Evolutionary conservation across 1,140 invertebrate genomes (phyloP), one percentile per base, ranked within the genome.

Genomic region (Augochlora pura): DNA sequence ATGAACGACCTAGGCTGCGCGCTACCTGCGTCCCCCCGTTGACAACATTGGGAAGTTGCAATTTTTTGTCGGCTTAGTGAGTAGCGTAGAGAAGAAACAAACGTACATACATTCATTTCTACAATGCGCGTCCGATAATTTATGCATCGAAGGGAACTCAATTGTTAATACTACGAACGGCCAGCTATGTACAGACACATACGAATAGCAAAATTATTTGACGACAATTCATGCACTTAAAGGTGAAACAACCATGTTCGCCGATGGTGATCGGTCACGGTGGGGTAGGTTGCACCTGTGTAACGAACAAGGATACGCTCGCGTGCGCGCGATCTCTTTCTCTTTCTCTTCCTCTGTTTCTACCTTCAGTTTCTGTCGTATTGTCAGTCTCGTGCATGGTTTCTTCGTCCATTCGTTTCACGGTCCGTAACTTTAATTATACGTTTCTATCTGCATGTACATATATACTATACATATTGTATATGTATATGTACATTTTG

Each of bases 251-350:
- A 32, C 49, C 32, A 12, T 68, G 16, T 54, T 54, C 66, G 46
- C 9, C 23, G 60, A 68, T 79, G 71, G 62, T 70, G 64, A 68
- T 63, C 80, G 85, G 88, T 90, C 88, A 90, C 87, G 88, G 88
- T 90, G 88, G 88, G 87, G 88, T 89, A 90, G 85, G 77, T 88
- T 89, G 78, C 89, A 91, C 90, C 90, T 91, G 90, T 90, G 72
- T 27, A 6, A 10, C 57, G 8, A 7, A 21, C 18, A n/a, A 57
- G 18, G 18, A n/a, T 16, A 63, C 27, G 68, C 39, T 8, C 59
- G 67, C 12, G 54, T 2, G 9, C 42, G 9, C 39, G 39, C 7
- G 6, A 10, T 32, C 32, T 32, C 32, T 32, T 32, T 32, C 32
- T 32, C 32, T 32, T 32, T 32, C 32, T 32, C 32, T 32, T 1